These are phyloP conservation scores for Fukomys damarensis DNA, from an alignment of 2,113 vertebrate species.

Conservation along the genomic window DNA sequence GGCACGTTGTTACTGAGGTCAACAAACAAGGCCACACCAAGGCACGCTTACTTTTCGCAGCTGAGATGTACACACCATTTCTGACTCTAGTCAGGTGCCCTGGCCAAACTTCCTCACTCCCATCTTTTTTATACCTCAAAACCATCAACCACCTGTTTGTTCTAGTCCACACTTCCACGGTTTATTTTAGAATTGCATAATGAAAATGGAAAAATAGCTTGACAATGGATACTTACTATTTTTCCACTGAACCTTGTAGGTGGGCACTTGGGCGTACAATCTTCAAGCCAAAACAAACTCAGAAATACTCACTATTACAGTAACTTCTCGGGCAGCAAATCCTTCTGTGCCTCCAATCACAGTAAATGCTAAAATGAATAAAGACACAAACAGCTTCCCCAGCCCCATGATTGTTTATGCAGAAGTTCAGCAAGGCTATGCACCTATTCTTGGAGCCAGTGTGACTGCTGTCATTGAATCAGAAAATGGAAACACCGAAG, in stretches of 20 bases:
- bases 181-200: background rate
- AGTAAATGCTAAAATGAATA: slow-evolving; percentile 77
- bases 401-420: slow-evolving; percentile 85
- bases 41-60: background rate
- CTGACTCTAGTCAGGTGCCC: background rate
- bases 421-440: slow-evolving; percentile 84
- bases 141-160: background rate
- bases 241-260: slow-evolving; percentile 75
- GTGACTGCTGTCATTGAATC: slow-evolving; percentile 86
- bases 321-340: slow-evolving; percentile 81
- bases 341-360: slow-evolving; percentile 81
- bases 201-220: background rate
- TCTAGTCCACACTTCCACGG: background rate
- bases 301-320: slow-evolving; percentile 81
- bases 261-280: slow-evolving; percentile 85
- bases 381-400: slow-evolving; percentile 68
- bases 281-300: slow-evolving; percentile 63
- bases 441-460: slow-evolving; percentile 83
- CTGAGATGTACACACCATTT: background rate
- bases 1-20: background rate
- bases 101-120: background rate
- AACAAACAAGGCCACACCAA: background rate
- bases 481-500: background rate
- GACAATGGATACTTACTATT: background rate
- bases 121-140: background rate